A percentile compares a stretch with the other conserved stretches of the same genome.
These are phyloP conservation scores for Chelmon rostratus DNA, from an alignment of 2,797 vertebrate species.

Conservation along the genomic window DNA sequence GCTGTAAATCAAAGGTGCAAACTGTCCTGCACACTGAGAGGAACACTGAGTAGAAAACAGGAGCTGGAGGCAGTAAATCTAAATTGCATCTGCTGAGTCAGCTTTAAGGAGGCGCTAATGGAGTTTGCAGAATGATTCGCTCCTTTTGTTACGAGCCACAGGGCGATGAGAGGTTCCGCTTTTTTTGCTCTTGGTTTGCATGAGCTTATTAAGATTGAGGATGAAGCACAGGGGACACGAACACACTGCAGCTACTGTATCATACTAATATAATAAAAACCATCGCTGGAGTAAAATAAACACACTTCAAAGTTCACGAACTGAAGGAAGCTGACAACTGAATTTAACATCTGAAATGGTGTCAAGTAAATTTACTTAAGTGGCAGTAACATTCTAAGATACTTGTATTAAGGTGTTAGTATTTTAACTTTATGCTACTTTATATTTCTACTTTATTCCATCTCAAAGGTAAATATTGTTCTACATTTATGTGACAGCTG, in stretches of 20 bases:
- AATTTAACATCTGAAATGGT: not conserved
- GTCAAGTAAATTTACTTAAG: not conserved
- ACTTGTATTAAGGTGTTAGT: too few relatives aligned
- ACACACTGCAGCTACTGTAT: not conserved
- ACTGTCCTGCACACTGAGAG: not conserved
- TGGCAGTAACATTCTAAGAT: too few relatives aligned
- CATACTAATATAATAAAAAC: not conserved
- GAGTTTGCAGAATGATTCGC: not conserved
- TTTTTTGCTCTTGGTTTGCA: not conserved
- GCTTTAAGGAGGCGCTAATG: not conserved
- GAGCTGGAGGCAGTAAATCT: not conserved
- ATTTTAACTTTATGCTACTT: too few relatives aligned
- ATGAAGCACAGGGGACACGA: not conserved
- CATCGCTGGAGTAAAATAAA: not conserved
- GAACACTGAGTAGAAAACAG: not conserved
- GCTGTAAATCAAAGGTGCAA: constrained; percentile 2
- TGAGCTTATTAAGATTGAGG: not conserved
- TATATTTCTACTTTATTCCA: too few relatives aligned
- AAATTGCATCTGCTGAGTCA: constrained; percentile 31
- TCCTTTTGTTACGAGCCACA: not conserved
- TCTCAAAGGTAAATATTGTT: too few relatives aligned
- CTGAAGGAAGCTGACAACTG: not conserved
- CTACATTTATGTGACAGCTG: too few relatives aligned
- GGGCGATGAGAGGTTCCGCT: not conserved
- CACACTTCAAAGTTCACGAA: not conserved